Base-by-base conservation (phyloP, 1,140 invertebrate species). In the Ruditapes philippinarum region DNA sequence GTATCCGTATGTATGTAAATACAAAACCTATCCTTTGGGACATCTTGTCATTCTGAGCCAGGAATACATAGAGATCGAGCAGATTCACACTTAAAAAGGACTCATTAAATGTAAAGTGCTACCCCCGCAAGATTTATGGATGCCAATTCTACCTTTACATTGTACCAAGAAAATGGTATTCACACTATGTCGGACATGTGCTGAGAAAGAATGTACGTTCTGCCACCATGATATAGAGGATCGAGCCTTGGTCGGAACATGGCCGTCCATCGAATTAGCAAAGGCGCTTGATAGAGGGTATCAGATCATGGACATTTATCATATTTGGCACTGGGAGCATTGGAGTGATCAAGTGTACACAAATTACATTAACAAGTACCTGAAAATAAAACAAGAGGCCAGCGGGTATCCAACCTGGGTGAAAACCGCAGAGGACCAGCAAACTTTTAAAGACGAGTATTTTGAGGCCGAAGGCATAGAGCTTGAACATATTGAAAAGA, bases 351-450 rank as follows among this genome's bases (percentile, higher is more conserved):
- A 57, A 0, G 28, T 54, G n/a, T 54, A 79, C 22, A 14, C 31
- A 57, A 12, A 79, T 22, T 51, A 79, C 76, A 79, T 79, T 31
- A 28, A 54, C 49, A 79, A 60, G 28, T 62, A 62, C 36, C n/a
- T 81, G 36, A 38, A 62, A 11, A 54, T 81, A 22, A 81, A 81
- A 62, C 79, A 81, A 25, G 79, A 81, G 19, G 51, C 79, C 25
- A 62, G 79, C 33, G 79, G 79, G 4, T 81, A 81, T 42, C 79
- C 79, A 5, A 12, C 19, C n/a, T 4, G 9, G 22, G 76, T 79
- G 25, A 28, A 79, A 51, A 79, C 45, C 4, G 36, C 9, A 54
- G 19, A 51, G 4, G 62, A 68, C 5, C 3, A 68, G 33, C 22
- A 25, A 17, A 49, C 5, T 9, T 79, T 79, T 28, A 79, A 49